Evolutionary conservation across 2,888 invertebrate genomes (phyloP), one percentile per base, ranked within the genome.

Genomic region (Epinotia demarniana): DNA sequence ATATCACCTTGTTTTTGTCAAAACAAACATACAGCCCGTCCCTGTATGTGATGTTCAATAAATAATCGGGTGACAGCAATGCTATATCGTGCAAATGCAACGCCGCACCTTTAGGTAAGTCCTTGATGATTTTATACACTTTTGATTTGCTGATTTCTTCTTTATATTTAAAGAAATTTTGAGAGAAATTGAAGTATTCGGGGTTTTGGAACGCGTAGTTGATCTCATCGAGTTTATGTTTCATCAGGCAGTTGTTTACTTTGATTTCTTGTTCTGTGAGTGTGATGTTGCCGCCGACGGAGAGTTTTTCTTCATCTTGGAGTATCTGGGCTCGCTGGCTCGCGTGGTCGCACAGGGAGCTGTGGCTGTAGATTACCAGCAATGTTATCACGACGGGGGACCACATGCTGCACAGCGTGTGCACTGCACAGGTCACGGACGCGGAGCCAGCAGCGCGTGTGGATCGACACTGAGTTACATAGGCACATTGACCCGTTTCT

Each of bases 101-200:
- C 0, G 95, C 95, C 0, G 95, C 96, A 4, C 97, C 98, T 89
- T 98, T 98, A 0, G 98, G 98, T 94, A 98, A 95, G 53, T 88
- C 88, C 77, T 94, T 92, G 13, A 98, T 95, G 9, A 97, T 92
- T 79, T 95, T 87, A 82, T 96, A 97, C 0, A 97, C 95, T 77
- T 95, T 92, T 0, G 97, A 96, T 0, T 91, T 80, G 8, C 94
- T 90, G 61, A 97, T 96, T 18, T 90, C 85, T 1, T 93, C 83
- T 81, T 95, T 95, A 2, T 95, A 95, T 1, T 91, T 85, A 82
- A 97, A 95, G 81, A 96, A 96, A 84, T 96, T 96, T 33, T 92
- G 92, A 0, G 96, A 95, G 2, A 97, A 96, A 60, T 95, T 94
- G 84, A 96, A 97, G 23, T 92, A 88, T 74, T 92, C 89, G 0